Evolutionary conservation across 2,113 vertebrate genomes (phyloP), one percentile per base, ranked within the genome.

Genomic region (Psophia crepitans): DNA sequence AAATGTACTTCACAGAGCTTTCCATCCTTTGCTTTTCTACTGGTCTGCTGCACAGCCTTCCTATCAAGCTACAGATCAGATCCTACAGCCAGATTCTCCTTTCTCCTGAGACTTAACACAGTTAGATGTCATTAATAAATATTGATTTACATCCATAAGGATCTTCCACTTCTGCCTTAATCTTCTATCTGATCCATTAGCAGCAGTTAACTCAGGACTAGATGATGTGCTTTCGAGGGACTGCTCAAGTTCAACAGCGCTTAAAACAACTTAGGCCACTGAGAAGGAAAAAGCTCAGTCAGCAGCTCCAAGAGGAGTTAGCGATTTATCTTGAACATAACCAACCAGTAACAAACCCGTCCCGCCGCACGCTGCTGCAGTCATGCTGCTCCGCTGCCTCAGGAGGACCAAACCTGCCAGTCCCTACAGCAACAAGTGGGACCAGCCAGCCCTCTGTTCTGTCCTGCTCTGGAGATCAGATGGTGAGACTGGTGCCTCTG

Each of bases 201-300:
- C 87, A 60, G 41, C 39, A 77, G 56, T 49, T 43, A 84, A 43
- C 20, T 33, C 44, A 39, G 54, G 41, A 30, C 56, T 15, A 24
- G 75, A 48, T 1, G 2, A 16, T 0, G 4, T 8, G n/a, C 51
- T 61, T 70, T 49, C 2, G 1, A 90, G 28, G 54, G 23, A 23
- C 73, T 48, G 77, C n/a, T 83, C 8, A 4, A 33, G 58, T 33
- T 48, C 56, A 51, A 7, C 22, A 19, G n/a, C 1, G 32, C 76
- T 74, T 22, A 7, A 51, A 91, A 44, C n/a, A 21, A 12, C 64
- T 19, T 5, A 6, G 46, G 32, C 66, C 49, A 43, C 6, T 14
- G 58, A 53, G 64, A 41, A 69, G 54, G 69, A 28, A 49, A 51
- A 76, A 58, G 17, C 4, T 15, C 57, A 71, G 70, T 9, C 33